Evolutionary conservation across 1,140 invertebrate genomes (phyloP).

Genomic region (Drosophila aff.): DNA sequence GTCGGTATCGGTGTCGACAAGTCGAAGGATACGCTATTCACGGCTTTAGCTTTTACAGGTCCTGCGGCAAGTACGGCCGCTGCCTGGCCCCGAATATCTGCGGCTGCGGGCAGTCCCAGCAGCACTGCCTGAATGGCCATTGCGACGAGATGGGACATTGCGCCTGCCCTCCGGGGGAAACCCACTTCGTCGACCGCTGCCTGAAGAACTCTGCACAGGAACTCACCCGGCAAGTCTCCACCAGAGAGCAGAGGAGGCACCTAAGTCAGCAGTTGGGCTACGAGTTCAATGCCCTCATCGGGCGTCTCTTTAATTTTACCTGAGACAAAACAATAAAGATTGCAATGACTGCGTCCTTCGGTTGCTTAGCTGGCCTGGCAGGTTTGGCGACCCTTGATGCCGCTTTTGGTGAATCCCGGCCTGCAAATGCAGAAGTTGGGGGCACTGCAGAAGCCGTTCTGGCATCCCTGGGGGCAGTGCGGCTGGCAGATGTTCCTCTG

Average conservation of each 20-base stretch:
- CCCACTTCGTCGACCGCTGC: slow-evolving; percentile 70
- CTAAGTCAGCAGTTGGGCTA: slow-evolving; percentile 52
- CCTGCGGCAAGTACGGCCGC: slow-evolving; percentile 67
- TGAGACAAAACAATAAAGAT: slow-evolving; percentile 20
- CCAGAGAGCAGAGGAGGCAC: slow-evolving; percentile 23
- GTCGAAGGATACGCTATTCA: neutral
- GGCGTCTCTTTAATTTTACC: slow-evolving; percentile 64
- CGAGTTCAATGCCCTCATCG: slow-evolving; percentile 73
- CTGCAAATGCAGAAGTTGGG: slow-evolving; percentile 87
- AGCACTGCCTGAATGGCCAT: slow-evolving; percentile 55
- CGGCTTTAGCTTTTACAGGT: slow-evolving; percentile 23
- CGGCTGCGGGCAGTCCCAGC: slow-evolving; percentile 54
- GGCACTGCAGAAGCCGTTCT: slow-evolving; percentile 87
- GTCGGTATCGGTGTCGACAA: slow-evolving; percentile 26
- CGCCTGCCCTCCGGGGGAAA: slow-evolving; percentile 46
- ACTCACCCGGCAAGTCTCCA: slow-evolving; percentile 34
- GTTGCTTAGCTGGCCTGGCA: slow-evolving; percentile 85
- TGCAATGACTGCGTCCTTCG: neutral
- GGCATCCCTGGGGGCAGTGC: slow-evolving; percentile 87
- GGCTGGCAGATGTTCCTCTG: slow-evolving; percentile 86
- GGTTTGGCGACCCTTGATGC: slow-evolving; percentile 88
- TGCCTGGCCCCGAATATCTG: slow-evolving; percentile 72
- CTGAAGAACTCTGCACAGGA: slow-evolving; percentile 12
- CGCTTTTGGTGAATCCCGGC: slow-evolving; percentile 88
- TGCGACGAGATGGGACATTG: slow-evolving; percentile 64